Evolutionary conservation across 2,888 invertebrate species (phyloP), one percentile per base, ranked within the genome.

Genomic region (Rugalucina vietnamica): DNA sequence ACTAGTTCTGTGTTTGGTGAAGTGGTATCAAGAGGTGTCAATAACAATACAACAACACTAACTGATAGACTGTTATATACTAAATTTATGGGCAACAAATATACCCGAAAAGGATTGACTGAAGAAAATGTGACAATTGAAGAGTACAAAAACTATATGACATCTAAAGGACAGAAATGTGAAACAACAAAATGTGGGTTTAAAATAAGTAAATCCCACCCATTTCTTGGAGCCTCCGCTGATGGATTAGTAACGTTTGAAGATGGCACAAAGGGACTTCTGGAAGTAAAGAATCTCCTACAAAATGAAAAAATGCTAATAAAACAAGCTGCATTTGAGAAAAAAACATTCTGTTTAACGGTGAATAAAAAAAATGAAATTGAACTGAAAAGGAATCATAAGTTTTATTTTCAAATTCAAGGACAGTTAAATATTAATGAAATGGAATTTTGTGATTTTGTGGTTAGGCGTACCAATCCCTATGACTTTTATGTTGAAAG

Each of bases 1-100:
- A n/a, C 79, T 27, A 60, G 54, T 43, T 79, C 78, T 8, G 36
- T 27, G n/a, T 72, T 79, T 73, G 79, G 79, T 34, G 29, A 43
- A 24, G 32, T 79, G 14, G 32, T 72, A 12, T 29, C n/a, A 39
- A 0, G 73, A 43, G n/a, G 32, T 29, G n/a, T 34, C 2, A 54
- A 72, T 0, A 72, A 71, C 27, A 73, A 57, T 36, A 18, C 21
- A n/a, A 18, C 57, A 24, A 12, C 36, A 4, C 18, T 79, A 8
- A 27, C 39, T n/a, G 57, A 37, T n/a, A 39, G 12, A 21, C 12
- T 72, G 18, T 29, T 79, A 0, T 79, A 60, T 39, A 29, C n/a
- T 0, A 60, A 37, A 27, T 60, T 57, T 60, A 4, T n/a, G 2
- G 79, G 72, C 0, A 60, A 57, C 5, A 43, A n/a, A 2, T 73